Evolutionary conservation across 2,797 vertebrate genomes (phyloP).

Genomic region (Cossypha niveicapilla): DNA sequence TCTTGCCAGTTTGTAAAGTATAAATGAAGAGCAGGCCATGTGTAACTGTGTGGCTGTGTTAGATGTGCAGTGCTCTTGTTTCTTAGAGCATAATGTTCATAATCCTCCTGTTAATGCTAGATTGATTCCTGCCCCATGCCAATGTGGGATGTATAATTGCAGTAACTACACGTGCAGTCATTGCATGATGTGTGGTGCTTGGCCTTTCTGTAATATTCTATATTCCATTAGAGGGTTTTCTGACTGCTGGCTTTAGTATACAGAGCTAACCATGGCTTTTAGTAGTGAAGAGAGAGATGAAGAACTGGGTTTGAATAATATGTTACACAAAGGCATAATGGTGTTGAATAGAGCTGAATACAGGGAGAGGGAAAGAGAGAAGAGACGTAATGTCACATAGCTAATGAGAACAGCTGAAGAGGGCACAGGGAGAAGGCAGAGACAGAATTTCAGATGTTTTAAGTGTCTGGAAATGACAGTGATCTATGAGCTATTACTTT

Average conservation of each 20-base stretch:
- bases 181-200: not conserved
- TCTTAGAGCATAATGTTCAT: not conserved
- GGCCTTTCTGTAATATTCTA: not conserved
- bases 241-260: not conserved
- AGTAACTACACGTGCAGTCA: not conserved
- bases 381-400: not conserved
- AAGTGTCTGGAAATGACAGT: not conserved
- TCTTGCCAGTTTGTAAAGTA: not conserved
- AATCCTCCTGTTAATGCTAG: not conserved
- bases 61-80: not conserved
- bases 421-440: not conserved
- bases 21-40: not conserved
- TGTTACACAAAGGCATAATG: not conserved
- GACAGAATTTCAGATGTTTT: not conserved
- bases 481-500: not conserved
- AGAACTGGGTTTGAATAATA: not conserved
- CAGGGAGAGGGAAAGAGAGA: not conserved
- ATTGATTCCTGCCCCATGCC: accelerated
- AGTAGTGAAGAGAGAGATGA: not conserved
- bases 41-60: not conserved
- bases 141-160: not conserved
- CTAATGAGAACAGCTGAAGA: not conserved
- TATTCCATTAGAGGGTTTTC: not conserved
- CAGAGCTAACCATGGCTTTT: not conserved
- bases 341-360: not conserved